Conservation (phyloP, 1,140 invertebrate genomes). For the Pemphigus obesinymphae region DNA sequence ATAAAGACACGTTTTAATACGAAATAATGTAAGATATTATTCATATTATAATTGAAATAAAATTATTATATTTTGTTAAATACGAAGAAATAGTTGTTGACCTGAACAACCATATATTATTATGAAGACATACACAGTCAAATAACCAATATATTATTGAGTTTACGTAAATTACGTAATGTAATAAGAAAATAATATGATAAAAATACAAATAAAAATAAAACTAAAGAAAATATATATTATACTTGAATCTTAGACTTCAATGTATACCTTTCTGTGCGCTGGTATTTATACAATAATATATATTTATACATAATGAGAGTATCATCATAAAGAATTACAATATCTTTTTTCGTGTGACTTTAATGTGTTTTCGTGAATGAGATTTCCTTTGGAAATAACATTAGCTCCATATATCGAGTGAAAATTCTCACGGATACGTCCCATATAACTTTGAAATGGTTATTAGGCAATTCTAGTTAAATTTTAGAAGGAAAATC, state of each 20-base stretch:
- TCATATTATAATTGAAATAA: too few relatives aligned
- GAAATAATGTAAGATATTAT: too few relatives aligned
- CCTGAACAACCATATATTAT: too few relatives aligned
- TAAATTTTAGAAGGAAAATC: neutral
- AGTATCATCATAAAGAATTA: neutral
- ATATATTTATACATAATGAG: neutral
- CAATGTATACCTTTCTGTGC: neutral
- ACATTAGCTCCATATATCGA: neutral
- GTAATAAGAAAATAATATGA: neutral
- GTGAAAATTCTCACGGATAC: neutral
- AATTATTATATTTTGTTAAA: too few relatives aligned
- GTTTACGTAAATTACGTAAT: neutral
- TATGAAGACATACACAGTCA: too few relatives aligned
- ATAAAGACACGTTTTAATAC: too few relatives aligned
- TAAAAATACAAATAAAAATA: neutral
- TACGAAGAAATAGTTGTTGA: too few relatives aligned
- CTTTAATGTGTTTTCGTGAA: neutral
- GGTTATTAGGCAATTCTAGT: neutral
- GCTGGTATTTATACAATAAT: neutral
- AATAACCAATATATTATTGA: neutral
- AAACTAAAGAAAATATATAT: too few relatives aligned
- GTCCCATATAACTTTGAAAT: neutral
- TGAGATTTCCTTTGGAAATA: neutral
- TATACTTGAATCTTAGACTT: neutral
- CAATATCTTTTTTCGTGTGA: neutral